Evolutionary conservation across 1,140 invertebrate species (phyloP).

Genomic region (Ladona fulva): DNA sequence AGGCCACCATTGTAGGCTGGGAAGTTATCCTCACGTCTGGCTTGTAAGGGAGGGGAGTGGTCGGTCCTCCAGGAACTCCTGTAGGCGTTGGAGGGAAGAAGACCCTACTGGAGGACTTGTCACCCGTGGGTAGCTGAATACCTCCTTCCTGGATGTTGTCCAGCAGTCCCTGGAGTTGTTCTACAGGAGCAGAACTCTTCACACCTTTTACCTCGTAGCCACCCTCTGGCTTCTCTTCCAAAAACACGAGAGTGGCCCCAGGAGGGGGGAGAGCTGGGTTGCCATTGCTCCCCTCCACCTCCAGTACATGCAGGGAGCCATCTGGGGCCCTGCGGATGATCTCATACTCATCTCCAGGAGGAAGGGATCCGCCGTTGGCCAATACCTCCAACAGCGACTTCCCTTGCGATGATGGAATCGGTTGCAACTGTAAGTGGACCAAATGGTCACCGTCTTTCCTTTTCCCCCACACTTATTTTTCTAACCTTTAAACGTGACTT

Average conservation of each 20-base stretch:
- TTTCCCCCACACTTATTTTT: too few relatives aligned
- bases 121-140: not conserved
- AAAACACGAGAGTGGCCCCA: not conserved
- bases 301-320: not conserved
- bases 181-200: not conserved
- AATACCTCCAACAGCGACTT: not conserved
- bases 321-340: not conserved
- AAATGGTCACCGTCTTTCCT: too few relatives aligned
- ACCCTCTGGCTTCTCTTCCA: not conserved
- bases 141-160: not conserved
- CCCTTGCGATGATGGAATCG: not conserved
- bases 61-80: not conserved
- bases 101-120: not conserved
- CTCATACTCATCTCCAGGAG: not conserved
- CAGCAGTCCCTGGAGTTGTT: not conserved
- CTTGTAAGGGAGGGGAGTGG: not conserved
- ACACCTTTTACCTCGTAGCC: not conserved
- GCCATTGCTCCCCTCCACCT: not conserved
- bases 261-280: not conserved
- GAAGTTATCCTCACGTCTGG: too few relatives aligned
- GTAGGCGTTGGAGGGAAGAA: not conserved
- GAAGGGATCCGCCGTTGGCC: not conserved
- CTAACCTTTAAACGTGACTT: too few relatives aligned
- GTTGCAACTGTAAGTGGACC: not conserved
- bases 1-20: too few relatives aligned